These are phyloP conservation scores for Temnothorax longispinosus DNA, from an alignment of 1,140 invertebrate genomes.

Conservation along the genomic window DNA sequence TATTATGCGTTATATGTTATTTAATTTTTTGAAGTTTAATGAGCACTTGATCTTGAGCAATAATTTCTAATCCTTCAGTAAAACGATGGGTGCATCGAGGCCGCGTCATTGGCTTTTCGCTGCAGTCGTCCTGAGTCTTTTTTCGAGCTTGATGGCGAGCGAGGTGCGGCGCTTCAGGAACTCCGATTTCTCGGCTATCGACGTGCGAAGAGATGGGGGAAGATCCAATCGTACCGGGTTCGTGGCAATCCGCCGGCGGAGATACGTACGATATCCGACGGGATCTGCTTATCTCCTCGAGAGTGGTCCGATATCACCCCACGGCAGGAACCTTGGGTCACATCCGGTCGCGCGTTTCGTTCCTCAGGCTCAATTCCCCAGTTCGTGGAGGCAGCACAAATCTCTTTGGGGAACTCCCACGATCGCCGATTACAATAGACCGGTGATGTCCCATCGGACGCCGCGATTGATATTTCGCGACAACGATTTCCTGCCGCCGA, in stretches of 20 bases:
- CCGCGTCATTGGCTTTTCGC: constrained; percentile 79
- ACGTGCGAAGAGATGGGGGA: neutral
- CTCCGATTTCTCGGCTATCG: neutral
- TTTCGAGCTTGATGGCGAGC: constrained; percentile 46
- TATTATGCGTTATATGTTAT: neutral
- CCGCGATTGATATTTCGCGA: constrained; percentile 86
- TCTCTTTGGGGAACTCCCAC: constrained; percentile 79
- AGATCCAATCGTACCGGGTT: constrained; percentile 47
- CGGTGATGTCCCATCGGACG: constrained; percentile 86
- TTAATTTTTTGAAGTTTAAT: neutral
- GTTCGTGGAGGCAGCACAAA: constrained; percentile 81
- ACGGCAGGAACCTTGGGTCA: constrained; percentile 73
- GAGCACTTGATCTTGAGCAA: neutral
- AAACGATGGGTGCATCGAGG: constrained; percentile 79
- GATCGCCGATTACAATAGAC: constrained; percentile 74
- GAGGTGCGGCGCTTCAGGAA: neutral
- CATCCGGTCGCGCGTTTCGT: constrained; percentile 71
- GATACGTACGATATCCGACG: constrained; percentile 77
- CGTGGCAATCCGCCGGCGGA: constrained; percentile 67
- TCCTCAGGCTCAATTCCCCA: constrained; percentile 60
- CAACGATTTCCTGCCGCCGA: constrained; percentile 78
- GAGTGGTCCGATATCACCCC: constrained; percentile 59
- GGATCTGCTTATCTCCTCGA: constrained; percentile 74
- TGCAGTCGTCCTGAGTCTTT: constrained; percentile 75
- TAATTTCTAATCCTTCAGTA: constrained; percentile 40